A percentile compares a stretch with the other conserved stretches of the same genome.
Evolutionary conservation across 92 coral and sea anemone genomes (phyloP).

Genomic region (Porites rus): DNA sequence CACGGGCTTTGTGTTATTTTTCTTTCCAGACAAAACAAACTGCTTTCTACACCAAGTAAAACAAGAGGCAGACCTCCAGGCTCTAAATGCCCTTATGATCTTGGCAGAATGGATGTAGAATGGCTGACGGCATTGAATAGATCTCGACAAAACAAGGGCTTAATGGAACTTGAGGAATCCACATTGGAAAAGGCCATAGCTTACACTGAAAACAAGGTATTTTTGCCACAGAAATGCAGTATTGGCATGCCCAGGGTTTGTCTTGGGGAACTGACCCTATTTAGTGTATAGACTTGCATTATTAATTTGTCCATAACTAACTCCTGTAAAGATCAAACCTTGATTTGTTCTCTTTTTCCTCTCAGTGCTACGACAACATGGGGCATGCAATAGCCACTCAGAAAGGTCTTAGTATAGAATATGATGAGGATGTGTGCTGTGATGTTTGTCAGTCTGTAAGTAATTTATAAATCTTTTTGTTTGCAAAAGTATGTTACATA

Average conservation of each 20-base stretch:
- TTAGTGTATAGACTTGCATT: too few relatives aligned
- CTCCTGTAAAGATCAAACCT: neutral
- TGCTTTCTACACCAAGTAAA: slow-evolving; percentile 77
- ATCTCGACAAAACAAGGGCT: slow-evolving; percentile 80
- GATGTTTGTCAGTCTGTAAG: slow-evolving; percentile 98
- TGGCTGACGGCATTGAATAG: slow-evolving; percentile 86
- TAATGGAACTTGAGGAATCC: slow-evolving; percentile 82
- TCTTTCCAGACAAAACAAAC: slow-evolving; percentile 74
- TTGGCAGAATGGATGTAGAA: slow-evolving; percentile 91
- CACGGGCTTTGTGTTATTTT: too few relatives aligned
- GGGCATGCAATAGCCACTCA: slow-evolving; percentile 96
- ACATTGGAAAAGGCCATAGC: slow-evolving; percentile 85
- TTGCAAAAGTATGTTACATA: neutral
- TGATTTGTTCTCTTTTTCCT: neutral
- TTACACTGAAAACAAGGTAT: slow-evolving; percentile 92
- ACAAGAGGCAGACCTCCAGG: slow-evolving; percentile 66
- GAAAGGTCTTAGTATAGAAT: slow-evolving; percentile 97
- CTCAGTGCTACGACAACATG: slow-evolving; percentile 96
- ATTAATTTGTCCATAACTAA: too few relatives aligned
- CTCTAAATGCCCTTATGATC: slow-evolving; percentile 80
- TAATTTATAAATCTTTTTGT: neutral
- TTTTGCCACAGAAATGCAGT: neutral
- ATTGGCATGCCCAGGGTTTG: too few relatives aligned
- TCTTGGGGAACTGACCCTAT: too few relatives aligned
- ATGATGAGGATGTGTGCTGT: slow-evolving; percentile 97